Base-by-base conservation (phyloP, 2,797 vertebrate genomes). In the Rhinogobio ventralis region DNA sequence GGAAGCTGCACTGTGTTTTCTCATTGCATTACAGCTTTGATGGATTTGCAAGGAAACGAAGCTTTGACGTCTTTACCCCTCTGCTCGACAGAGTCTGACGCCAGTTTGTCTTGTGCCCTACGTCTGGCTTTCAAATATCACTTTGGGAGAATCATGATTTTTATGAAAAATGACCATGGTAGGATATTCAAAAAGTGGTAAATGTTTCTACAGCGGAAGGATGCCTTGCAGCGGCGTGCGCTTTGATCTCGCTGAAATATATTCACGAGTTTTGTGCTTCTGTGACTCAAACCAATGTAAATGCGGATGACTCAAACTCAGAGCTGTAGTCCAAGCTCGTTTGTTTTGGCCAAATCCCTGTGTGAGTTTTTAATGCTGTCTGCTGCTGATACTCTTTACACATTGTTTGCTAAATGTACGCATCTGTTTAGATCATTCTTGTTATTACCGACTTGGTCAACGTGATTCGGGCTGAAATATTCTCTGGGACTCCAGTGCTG, bases 21-120 rank as follows among this genome's bases (percentile, higher is more conserved):
- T 88, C 72, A 87, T 87, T 90, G 79, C 76, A 81, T 88, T 86
- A 88, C 57, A 36, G 69, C 80, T 84, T 62, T 86, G 87, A 88
- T 83, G 79, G 89, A 86, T 87, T 68, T 84, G 30, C 67, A 53
- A 73, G 46, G 28, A 76, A 79, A 83, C 30, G 0, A 71, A n/a
- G 64, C 64, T 30, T 66, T 84, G 81, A 88, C 69, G 39, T 87
- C 79, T 83, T 84, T 81, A 72, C 79, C 68, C 68, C 45, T 81
- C 53, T 73, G 83, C 68, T 62, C n/a, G 83, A 75, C 17, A 15
- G 68, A 82, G 62, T 81, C 53, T 39, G 87, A 81, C 85, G 88
- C 87, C 85, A 79, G 80, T 81, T 83, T 89, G 87, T 87, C 88
- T 87, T 88, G 45, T 66, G 79, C 73, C 84, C 71, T 51, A 80